Conservation (phyloP, 37 sponge, comb jelly and placozoan species). For the Hexactinellida sp. region DNA sequence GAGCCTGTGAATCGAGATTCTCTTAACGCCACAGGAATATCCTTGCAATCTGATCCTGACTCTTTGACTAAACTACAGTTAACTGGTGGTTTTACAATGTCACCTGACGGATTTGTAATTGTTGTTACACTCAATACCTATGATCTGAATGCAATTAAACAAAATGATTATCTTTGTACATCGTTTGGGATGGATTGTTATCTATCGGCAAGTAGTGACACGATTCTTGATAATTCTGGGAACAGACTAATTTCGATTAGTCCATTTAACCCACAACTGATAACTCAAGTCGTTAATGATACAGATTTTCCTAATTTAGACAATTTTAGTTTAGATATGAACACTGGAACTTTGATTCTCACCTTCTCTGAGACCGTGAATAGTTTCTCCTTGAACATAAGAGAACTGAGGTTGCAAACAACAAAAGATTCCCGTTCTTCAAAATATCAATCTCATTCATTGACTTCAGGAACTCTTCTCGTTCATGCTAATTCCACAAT, state of each 20-base stretch:
- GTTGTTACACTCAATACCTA: slow-evolving; percentile 22
- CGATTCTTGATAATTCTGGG: slow-evolving; percentile 53
- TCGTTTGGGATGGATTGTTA: slow-evolving; percentile 39
- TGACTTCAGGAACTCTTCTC: slow-evolving; percentile 42
- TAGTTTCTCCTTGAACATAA: slow-evolving; percentile 40
- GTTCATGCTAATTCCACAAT: slow-evolving; percentile 33
- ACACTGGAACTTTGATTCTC: slow-evolving; percentile 43
- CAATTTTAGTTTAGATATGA: slow-evolving; percentile 62
- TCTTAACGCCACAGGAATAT: slow-evolving; percentile 32
- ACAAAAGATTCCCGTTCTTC: slow-evolving; percentile 33
- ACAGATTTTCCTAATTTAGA: slow-evolving; percentile 34
- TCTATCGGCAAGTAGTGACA: slow-evolving; percentile 33
- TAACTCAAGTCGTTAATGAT: slow-evolving; percentile 39
- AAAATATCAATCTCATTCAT: slow-evolving; percentile 20
- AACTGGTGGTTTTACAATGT: slow-evolving; percentile 45
- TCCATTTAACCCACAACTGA: slow-evolving; percentile 22
- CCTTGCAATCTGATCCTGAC: slow-evolving; percentile 46
- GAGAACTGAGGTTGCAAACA: slow-evolving; percentile 37
- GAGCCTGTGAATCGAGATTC: slow-evolving; percentile 55
- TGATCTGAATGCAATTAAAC: slow-evolving; percentile 66
- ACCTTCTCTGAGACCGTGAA: slow-evolving; percentile 75
- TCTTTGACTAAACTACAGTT: slow-evolving; percentile 38
- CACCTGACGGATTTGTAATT: slow-evolving; percentile 48
- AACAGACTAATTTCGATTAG: slow-evolving; percentile 37
- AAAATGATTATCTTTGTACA: slow-evolving; percentile 55